These are phyloP conservation scores for Schizopygopsis pylzovi DNA, from an alignment of 2,797 vertebrate genomes.

Conservation along the genomic window DNA sequence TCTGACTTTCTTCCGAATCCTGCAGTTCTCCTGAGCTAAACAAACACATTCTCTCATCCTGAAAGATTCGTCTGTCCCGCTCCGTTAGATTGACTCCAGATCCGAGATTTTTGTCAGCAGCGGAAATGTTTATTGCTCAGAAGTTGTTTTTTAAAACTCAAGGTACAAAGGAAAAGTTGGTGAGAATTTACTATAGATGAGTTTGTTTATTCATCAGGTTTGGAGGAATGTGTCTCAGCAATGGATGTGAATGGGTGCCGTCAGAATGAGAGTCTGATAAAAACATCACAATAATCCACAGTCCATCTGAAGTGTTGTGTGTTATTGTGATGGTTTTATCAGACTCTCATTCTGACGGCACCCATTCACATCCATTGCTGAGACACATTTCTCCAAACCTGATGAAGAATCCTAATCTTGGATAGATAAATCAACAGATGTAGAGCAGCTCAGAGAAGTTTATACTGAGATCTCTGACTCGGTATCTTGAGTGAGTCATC, in stretches of 20 bases:
- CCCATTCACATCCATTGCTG: not conserved
- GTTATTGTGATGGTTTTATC: not conserved
- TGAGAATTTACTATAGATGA: not conserved
- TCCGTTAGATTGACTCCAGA: not conserved
- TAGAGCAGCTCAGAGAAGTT: not conserved
- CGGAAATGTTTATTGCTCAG: not conserved
- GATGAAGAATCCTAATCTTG: not conserved
- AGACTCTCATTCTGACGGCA: not conserved
- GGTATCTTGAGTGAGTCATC: conserved; percentile 31
- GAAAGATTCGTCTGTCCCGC: not conserved
- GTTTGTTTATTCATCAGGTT: not conserved
- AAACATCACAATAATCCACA: not conserved
- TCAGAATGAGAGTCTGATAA: not conserved
- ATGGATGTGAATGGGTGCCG: not conserved
- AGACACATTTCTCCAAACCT: not conserved
- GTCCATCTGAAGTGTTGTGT: not conserved
- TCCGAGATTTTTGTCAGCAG: not conserved
- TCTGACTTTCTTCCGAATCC: conserved; percentile 17
- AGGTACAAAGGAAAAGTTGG: not conserved
- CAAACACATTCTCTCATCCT: conserved; percentile 11
- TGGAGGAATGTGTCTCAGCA: not conserved
- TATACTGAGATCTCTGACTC: not conserved
- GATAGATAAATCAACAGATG: not conserved
- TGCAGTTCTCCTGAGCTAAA: not conserved
- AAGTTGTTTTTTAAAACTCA: not conserved